Evolutionary conservation across 2,113 vertebrate species (phyloP).

Genomic region (Seriola quinqueradiata): DNA sequence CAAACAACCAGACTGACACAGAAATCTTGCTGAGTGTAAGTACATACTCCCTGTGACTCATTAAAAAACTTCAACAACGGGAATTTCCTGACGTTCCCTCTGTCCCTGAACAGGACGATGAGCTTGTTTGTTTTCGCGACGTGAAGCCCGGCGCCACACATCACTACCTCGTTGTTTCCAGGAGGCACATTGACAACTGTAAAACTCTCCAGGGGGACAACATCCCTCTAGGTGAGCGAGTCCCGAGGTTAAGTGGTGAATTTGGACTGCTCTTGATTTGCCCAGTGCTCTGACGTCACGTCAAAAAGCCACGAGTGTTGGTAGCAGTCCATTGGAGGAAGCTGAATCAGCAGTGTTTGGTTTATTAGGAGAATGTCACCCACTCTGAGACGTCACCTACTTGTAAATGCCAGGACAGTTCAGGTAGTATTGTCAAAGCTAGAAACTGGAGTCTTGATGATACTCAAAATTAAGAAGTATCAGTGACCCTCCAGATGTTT

Average conservation of each 20-base stretch:
- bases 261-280: neutral
- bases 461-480: too few relatives aligned
- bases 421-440: neutral
- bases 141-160: conserved; percentile 85
- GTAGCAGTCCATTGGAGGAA: too few relatives aligned
- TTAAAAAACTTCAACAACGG: neutral
- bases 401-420: neutral
- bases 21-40: conserved; percentile 79
- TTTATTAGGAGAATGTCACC: neutral
- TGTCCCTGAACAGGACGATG: conserved; percentile 78
- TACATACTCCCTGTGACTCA: neutral
- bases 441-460: neutral
- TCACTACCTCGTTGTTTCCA: conserved; percentile 90
- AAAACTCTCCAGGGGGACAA: conserved; percentile 81
- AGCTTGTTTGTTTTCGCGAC: conserved; percentile 89
- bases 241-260: neutral
- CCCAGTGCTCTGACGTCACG: neutral
- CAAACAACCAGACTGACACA: conserved; percentile 70
- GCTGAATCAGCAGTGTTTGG: neutral
- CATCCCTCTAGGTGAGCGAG: conserved; percentile 81
- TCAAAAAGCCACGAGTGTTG: too few relatives aligned
- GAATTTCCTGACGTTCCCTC: neutral
- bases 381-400: neutral
- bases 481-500: neutral
- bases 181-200: conserved; percentile 86